Base-by-base conservation (phyloP, 2,113 vertebrate genomes). In the Neolamprologus kungweensis region DNA sequence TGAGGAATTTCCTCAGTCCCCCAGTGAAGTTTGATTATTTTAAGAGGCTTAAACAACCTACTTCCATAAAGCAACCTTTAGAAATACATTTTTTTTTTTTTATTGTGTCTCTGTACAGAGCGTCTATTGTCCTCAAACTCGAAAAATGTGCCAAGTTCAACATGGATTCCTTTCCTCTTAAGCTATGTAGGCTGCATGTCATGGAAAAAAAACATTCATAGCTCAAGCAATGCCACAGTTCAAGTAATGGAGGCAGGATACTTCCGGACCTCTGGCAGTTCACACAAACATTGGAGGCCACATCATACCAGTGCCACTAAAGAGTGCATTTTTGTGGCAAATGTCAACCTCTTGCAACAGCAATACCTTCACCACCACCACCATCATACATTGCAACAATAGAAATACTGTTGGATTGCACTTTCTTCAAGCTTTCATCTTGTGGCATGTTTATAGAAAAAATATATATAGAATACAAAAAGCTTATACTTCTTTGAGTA, bases 401-500 rank as follows among this genome's bases (percentile, higher is more conserved):
- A 95, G 94, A 94, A 95, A 95, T 93, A 96, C 95, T 95, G 95
- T 94, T 95, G 93, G 94, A 96, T 96, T 96, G 95, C 95, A 96
- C 95, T 88, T 95, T 96, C 92, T 95, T 96, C 92, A 94, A 96
- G 94, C 94, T 95, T 95, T 94, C 93, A 92, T 95, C 91, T 95
- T 95, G 95, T 95, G 94, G 93, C 94, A 85, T 93, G 94, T 95
- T 93, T 94, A 94, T 95, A 95, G 95, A 96, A 96, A 95, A 96
- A 93, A 96, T 96, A 96, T 94, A 96, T 96, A 95, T 95, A 95
- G 95, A 96, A 95, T 96, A 96, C 94, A 95, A 96, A 96, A 96
- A 95, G 95, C 94, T 96, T 96, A 96, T 96, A 96, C 92, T 95
- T 96, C 93, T 96, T 96, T 94, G 94, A 96, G 91, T 96, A 95